A percentile compares a stretch with the other conserved stretches of the same genome.
Evolutionary conservation across 2,888 invertebrate species (phyloP).

Genomic region (Diaprepes abbreviatus): DNA sequence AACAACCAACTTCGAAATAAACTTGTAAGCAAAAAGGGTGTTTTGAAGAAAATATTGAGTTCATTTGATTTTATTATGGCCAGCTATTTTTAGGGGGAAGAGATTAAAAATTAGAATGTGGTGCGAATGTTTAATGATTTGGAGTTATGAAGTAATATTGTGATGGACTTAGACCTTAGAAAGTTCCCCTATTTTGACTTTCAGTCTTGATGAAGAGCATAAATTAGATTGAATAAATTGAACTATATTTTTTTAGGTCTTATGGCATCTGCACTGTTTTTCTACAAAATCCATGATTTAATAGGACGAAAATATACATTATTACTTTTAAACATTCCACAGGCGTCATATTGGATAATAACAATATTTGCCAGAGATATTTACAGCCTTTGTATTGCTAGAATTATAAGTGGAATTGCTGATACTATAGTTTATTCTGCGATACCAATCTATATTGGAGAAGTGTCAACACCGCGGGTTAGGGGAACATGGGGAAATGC

Average conservation of each 20-base stretch:
- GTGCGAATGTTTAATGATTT: too few relatives aligned
- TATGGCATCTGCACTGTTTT: conserved; percentile 51
- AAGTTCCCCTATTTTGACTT: too few relatives aligned
- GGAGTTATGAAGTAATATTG: too few relatives aligned
- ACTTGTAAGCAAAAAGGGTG: too few relatives aligned
- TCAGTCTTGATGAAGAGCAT: too few relatives aligned
- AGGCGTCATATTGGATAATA: conserved; percentile 53
- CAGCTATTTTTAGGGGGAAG: too few relatives aligned
- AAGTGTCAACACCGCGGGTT: conserved; percentile 37
- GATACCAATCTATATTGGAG: conserved; percentile 42
- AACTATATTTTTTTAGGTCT: conserved; percentile 19
- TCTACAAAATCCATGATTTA: conserved; percentile 55
- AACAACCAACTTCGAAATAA: too few relatives aligned
- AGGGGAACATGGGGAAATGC: conserved; percentile 41
- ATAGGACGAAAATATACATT: conserved; percentile 60
- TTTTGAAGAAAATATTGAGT: too few relatives aligned
- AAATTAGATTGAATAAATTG: too few relatives aligned
- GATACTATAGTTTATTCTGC: conserved; percentile 38
- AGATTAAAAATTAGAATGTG: too few relatives aligned
- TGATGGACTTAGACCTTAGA: too few relatives aligned
- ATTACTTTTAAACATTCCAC: conserved; percentile 56
- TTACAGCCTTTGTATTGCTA: conserved; percentile 29
- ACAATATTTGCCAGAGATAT: conserved; percentile 43
- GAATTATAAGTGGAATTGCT: conserved; percentile 38
- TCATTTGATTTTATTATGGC: too few relatives aligned